Evolutionary conservation across 1,140 invertebrate species (phyloP).

Genomic region (Melipona quadrifasciata): DNA sequence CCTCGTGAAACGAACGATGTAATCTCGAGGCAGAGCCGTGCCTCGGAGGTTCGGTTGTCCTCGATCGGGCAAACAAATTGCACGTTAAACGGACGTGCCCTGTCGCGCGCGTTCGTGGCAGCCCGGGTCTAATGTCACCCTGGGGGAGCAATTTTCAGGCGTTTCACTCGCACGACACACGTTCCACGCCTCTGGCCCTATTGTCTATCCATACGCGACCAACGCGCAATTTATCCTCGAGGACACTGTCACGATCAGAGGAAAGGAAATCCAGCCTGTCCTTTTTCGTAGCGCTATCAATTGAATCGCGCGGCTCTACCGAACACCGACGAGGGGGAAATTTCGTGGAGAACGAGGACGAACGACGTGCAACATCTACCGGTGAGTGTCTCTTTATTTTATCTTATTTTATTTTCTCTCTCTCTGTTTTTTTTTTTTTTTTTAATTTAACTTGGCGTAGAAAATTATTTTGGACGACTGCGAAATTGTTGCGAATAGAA

Average conservation of each 20-base stretch:
- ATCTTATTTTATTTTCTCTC: not conserved
- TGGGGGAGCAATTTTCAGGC: constrained; percentile 68
- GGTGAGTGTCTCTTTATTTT: constrained; percentile 53
- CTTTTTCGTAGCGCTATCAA: not conserved
- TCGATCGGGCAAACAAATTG: constrained; percentile 64
- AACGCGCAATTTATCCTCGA: constrained; percentile 53
- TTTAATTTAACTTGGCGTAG: not conserved
- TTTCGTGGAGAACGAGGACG: constrained; percentile 2
- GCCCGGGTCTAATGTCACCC: constrained; percentile 56
- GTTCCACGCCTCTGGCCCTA: constrained; percentile 69
- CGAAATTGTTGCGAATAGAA: not conserved
- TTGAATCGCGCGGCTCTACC: not conserved
- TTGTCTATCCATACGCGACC: constrained; percentile 46
- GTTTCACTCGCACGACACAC: constrained; percentile 69
- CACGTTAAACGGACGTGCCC: constrained; percentile 41
- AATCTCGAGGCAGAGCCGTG: constrained; percentile 28
- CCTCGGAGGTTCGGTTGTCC: constrained; percentile 29
- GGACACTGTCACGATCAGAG: constrained; percentile 40
- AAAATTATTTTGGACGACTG: not conserved
- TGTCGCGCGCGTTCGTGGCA: constrained; percentile 1
- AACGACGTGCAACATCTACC: not conserved
- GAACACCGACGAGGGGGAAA: not conserved
- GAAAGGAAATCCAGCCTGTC: constrained; percentile 24
- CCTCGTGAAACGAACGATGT: not conserved
- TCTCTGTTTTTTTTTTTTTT: no score